Evolutionary conservation across 1,140 invertebrate genomes (phyloP).

Genomic region (Pachypeltis micranthus): DNA sequence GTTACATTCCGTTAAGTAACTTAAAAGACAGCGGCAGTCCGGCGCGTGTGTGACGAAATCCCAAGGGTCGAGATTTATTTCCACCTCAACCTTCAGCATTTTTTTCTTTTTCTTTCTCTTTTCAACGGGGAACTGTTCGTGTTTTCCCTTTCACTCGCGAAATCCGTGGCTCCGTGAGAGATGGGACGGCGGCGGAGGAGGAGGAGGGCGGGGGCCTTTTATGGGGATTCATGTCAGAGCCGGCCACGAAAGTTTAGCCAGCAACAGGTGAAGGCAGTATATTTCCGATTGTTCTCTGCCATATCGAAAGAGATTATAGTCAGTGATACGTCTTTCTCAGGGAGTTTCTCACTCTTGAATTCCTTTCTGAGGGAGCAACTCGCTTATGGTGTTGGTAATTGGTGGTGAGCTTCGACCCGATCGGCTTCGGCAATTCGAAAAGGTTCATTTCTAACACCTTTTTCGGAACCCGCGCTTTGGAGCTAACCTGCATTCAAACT

Average conservation of each 20-base stretch:
- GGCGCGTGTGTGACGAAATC: not conserved
- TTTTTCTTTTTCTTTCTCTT: no score
- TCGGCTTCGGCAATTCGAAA: no score
- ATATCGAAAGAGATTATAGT: conserved; percentile 4
- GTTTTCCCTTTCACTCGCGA: not conserved
- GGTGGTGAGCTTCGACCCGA: no score
- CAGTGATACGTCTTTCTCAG: conserved; percentile 1
- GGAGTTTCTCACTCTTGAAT: no score
- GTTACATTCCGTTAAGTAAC: not conserved
- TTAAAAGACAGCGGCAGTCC: not conserved
- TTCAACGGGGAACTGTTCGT: not conserved
- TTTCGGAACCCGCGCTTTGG: no score
- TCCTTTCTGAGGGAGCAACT: no score
- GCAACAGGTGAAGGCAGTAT: not conserved
- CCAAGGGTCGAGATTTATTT: not conserved
- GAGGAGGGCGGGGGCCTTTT: no score
- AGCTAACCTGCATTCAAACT: no score
- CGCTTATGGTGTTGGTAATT: no score
- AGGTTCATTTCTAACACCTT: no score
- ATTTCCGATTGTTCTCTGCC: not conserved
- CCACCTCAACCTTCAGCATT: not conserved
- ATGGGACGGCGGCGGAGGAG: no score
- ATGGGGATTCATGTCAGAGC: not conserved
- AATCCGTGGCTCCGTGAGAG: not conserved
- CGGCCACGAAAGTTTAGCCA: not conserved